Percentiles rank a stretch among this genome's conserved stretches.
phyloP scores from a whole-genome alignment of 2,113 vertebrate species.

The Dromiciops gliroides region DNA sequence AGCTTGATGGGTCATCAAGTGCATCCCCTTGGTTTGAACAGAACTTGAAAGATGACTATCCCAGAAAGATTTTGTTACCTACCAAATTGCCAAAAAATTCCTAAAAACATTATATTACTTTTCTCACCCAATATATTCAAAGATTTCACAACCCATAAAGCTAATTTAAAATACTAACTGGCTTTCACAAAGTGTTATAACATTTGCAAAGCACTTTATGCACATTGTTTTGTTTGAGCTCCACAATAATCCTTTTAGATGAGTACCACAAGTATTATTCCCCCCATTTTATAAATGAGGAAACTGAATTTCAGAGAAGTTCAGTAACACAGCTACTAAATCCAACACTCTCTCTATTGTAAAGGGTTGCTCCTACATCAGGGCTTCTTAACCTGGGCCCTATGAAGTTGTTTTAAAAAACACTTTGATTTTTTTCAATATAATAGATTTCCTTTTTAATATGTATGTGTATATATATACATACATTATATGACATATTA shows the following conservation, averaged over 20 bases:
- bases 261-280: not conserved
- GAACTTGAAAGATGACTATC: not conserved
- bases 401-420: not conserved
- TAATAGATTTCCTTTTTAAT: not conserved
- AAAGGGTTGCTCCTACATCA: not conserved
- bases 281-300: not conserved
- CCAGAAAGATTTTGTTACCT: not conserved
- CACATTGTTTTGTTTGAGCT: not conserved
- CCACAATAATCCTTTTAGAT: not conserved
- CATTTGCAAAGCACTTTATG: not conserved
- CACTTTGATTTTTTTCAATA: not conserved
- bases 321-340: not conserved
- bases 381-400: not conserved
- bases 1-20: not conserved
- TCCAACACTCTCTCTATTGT: not conserved
- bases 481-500: too few species aligned
- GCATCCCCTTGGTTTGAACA: not conserved
- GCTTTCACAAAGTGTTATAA: not conserved
- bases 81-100: not conserved
- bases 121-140: not conserved
- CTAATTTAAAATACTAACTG: not conserved
- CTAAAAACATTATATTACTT: not conserved
- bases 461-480: too few species aligned
- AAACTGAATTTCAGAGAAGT: not conserved
- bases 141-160: not conserved